phyloP scores from a whole-genome alignment of 2,797 vertebrate species.

The Sandelia bainsii region DNA sequence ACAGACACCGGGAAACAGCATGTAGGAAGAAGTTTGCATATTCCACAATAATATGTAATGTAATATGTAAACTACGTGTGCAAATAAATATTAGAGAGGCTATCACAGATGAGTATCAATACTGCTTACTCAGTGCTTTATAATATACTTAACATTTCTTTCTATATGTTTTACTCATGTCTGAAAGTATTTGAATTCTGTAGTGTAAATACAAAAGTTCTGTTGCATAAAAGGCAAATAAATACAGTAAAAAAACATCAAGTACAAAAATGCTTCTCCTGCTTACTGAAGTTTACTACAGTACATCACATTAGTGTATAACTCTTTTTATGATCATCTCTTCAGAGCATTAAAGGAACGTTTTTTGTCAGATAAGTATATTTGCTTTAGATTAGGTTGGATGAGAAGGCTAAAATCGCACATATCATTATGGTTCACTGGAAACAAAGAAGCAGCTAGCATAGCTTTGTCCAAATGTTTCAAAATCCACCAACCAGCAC shows the following conservation, averaged over 20 bases:
- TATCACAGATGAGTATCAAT: conserved; percentile 22
- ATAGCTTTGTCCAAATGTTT: neutral
- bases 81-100: conserved; percentile 45
- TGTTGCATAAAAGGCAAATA: conserved; percentile 64
- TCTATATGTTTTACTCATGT: conserved; percentile 14
- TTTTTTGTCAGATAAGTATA: conserved; percentile 12
- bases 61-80: conserved; percentile 47
- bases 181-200: conserved; percentile 33
- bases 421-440: too few species aligned
- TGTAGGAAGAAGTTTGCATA: conserved; percentile 59
- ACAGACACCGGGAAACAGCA: conserved; percentile 52
- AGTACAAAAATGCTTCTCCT: conserved; percentile 29
- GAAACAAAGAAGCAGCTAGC: neutral
- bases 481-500: neutral
- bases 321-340: conserved; percentile 14
- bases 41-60: conserved; percentile 34
- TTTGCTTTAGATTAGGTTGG: neutral
- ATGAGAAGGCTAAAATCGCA: neutral
- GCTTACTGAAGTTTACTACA: conserved; percentile 31
- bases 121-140: conserved; percentile 25
- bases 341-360: conserved; percentile 4
- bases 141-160: conserved; percentile 1
- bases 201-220: conserved; percentile 39
- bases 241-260: conserved; percentile 57
- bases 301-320: conserved; percentile 18